Percentiles rank a stretch among this genome's conserved stretches.
These are phyloP conservation scores for Auanema freiburgensis DNA, from an alignment of 2,888 invertebrate species.

Conservation along the genomic window DNA sequence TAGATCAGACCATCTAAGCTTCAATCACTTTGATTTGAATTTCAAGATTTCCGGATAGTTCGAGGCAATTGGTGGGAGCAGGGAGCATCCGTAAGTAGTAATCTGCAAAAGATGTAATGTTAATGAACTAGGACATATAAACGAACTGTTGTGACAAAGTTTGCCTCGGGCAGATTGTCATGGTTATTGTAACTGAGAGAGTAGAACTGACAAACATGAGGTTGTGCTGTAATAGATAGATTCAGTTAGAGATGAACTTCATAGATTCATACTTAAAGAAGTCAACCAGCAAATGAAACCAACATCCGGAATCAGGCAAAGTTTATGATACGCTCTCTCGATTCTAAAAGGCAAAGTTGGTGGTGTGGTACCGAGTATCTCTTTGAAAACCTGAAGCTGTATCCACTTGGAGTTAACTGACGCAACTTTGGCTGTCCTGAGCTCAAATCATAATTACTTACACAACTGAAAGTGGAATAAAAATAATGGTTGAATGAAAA, in stretches of 20 bases:
- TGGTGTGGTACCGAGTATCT: too few relatives aligned
- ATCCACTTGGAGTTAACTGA: background rate
- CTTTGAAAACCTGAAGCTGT: background rate
- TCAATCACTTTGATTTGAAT: conserved; percentile 24
- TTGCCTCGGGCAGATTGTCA: conserved; percentile 19
- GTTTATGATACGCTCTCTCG: conserved; percentile 36
- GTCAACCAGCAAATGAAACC: conserved; percentile 57
- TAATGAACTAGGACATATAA: background rate
- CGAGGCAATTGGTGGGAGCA: background rate
- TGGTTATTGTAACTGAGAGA: conserved; percentile 15
- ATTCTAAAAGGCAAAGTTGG: conserved; percentile 27
- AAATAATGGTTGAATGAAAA: conserved; percentile 23
- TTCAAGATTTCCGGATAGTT: conserved; percentile 29
- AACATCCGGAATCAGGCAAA: conserved; percentile 42
- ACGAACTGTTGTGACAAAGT: conserved; percentile 15
- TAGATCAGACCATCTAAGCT: background rate
- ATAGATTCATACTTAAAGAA: conserved; percentile 12
- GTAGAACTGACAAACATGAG: conserved; percentile 44
- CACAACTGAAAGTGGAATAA: conserved; percentile 18
- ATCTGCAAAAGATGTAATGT: background rate
- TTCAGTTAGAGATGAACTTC: too few relatives aligned
- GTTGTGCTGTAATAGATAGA: conserved; percentile 15
- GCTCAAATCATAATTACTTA: too few relatives aligned
- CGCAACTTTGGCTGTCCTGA: background rate
- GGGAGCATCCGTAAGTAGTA: background rate